Evolutionary conservation across 1,140 invertebrate genomes (phyloP).

Genomic region (Caenorhabditis remanei): DNA sequence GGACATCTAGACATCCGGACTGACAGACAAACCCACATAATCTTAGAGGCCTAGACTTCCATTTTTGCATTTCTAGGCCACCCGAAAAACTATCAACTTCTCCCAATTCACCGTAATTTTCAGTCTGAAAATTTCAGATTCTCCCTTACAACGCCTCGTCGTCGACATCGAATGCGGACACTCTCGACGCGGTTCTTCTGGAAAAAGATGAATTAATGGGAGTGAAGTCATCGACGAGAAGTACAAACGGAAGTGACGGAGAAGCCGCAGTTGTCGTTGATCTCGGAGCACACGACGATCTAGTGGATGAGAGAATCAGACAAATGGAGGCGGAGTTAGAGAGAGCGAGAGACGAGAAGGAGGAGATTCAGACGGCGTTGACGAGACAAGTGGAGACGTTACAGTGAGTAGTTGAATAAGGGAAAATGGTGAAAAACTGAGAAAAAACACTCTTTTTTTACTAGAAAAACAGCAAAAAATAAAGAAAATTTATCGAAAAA

Average conservation of each 20-base stretch:
- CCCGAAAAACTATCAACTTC: too few relatives aligned
- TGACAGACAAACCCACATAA: too few relatives aligned
- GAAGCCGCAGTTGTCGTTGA: slow-evolving; percentile 6
- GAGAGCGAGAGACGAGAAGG: background rate
- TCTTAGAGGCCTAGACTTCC: too few relatives aligned
- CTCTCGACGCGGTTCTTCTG: slow-evolving; percentile 31
- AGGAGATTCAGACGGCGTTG: background rate
- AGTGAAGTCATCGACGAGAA: background rate
- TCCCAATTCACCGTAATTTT: too few relatives aligned
- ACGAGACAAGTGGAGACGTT: background rate
- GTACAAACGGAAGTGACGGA: background rate
- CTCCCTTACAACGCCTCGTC: slow-evolving; percentile 37
- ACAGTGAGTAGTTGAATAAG: background rate
- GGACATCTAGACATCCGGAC: too few relatives aligned
- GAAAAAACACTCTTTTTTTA: too few relatives aligned
- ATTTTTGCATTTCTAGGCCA: too few relatives aligned
- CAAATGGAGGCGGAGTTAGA: slow-evolving; percentile 19
- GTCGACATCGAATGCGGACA: slow-evolving; percentile 5
- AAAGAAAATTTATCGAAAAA: too few relatives aligned
- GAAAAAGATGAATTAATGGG: slow-evolving; percentile 35
- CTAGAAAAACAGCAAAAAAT: too few relatives aligned
- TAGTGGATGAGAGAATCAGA: slow-evolving; percentile 23
- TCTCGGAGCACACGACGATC: slow-evolving; percentile 9
- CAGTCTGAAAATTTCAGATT: slow-evolving; percentile 8
- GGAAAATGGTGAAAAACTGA: too few relatives aligned